Evolutionary conservation across 2,888 invertebrate genomes (phyloP), one percentile per base, ranked within the genome.

Genomic region (Rhopalosiphum nymphaeae): DNA sequence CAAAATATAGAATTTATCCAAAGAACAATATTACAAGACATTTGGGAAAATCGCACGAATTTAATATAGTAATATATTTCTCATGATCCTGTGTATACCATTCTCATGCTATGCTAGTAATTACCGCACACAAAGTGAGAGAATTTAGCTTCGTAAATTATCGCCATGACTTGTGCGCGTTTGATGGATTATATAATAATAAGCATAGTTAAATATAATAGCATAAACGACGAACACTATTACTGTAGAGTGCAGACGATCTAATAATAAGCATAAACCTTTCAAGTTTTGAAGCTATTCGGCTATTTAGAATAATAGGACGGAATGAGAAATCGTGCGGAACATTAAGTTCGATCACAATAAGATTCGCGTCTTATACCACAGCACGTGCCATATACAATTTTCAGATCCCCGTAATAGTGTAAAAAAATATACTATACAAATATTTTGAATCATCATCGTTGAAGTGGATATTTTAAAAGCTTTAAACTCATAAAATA

Each of bases 251-350:
- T 53, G 21, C 53, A 89, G 44, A 89, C 44, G 29, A 67, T n/a
- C 53, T 49, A 46, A 61, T 67, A 61, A 46, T 46, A 67, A 44
- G 46, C 29, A n/a, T 36, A 90, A 78, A 42, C 36, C 16, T 67
- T 67, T 16, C 21, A 78, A 78, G 25, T 90, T 90, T 90, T 7
- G n/a, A 21, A 90, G 49, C 78, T 67, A 90, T 78, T 78, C 67
- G 67, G 26, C 29, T 67, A 9, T 36, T 78, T 36, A 36, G 9
- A 78, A 36, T 36, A 67, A 67, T 67, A 21, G 26, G 16, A 67
- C 26, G 13, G 13, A 16, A 49, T 36, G 61, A 11, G n/a, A 61
- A 61, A 90, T 61, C 89, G 11, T 46, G 67, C 67, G 7, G 67
- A 46, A 26, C 67, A 67, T 78, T 36, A 16, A 46, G 26, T 90